These are phyloP conservation scores for Brachyistius frenatus DNA, from an alignment of 2,113 vertebrate genomes.

Conservation along the genomic window DNA sequence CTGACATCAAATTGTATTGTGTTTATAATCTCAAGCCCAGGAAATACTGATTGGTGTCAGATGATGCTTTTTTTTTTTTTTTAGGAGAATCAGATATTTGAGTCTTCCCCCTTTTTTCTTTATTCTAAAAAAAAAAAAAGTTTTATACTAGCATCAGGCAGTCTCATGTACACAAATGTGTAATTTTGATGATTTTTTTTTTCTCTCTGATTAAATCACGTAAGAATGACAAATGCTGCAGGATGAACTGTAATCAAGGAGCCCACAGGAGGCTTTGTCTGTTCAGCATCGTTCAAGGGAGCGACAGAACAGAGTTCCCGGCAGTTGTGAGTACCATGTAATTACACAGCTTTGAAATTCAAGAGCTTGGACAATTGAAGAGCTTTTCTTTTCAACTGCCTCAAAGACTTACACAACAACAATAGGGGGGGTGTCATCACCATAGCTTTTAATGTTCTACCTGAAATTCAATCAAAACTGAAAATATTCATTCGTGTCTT, in stretches of 20 bases:
- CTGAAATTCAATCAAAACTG: conserved; percentile 49
- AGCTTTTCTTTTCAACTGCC: conserved; percentile 8
- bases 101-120: background rate
- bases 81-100: background rate
- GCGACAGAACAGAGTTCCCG: conserved; percentile 31
- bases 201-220: background rate
- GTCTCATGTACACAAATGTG: conserved; percentile 10
- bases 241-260: conserved; percentile 65
- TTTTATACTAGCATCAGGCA: background rate
- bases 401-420: background rate
- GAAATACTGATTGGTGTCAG: conserved; percentile 46
- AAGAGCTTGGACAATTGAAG: conserved; percentile 5
- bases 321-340: conserved; percentile 52
- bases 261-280: conserved; percentile 52
- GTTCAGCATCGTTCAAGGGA: conserved; percentile 33
- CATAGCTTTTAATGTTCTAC: conserved; percentile 19
- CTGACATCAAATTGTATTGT: conserved; percentile 55
- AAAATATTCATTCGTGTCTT: conserved; percentile 36
- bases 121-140: background rate
- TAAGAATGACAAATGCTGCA: conserved; percentile 16
- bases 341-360: conserved; percentile 72
- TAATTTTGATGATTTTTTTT: background rate
- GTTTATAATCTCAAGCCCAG: conserved; percentile 17
- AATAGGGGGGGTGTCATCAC: conserved; percentile 7
- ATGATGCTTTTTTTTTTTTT: background rate